Evolutionary conservation across 2,113 vertebrate genomes (phyloP).

Genomic region (Gnathonemus echidnorhynchus): DNA sequence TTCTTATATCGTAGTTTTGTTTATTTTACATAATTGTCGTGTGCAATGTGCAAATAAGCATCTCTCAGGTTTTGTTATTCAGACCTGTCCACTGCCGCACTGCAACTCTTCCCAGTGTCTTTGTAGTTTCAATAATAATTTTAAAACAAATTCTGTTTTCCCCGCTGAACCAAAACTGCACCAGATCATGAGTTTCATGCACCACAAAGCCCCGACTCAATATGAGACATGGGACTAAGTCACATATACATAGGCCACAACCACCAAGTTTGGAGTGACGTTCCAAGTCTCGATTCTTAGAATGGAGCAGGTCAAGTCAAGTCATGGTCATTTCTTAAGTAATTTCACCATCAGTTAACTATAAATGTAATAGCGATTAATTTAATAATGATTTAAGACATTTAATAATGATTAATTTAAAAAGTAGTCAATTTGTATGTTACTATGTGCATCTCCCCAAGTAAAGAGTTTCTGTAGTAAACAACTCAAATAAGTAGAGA

Average conservation of each 20-base stretch:
- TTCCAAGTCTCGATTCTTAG: neutral
- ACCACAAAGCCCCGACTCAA: neutral
- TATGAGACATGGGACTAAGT: neutral
- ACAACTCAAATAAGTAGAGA: neutral
- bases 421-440: neutral
- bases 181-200: neutral
- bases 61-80: neutral
- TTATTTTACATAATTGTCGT: neutral
- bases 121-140: neutral
- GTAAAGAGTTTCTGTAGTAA: neutral
- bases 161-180: neutral
- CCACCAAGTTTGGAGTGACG: neutral
- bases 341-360: neutral
- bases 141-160: neutral
- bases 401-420: neutral
- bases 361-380: neutral
- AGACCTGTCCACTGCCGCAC: neutral
- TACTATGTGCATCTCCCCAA: neutral
- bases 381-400: too few relatives aligned
- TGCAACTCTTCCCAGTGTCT: neutral
- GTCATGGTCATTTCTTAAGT: neutral
- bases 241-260: neutral
- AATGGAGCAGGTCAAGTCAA: neutral
- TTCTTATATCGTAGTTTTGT: neutral
- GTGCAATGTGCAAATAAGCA: neutral